These are phyloP conservation scores for Catamblyrhynchus diadema DNA, from an alignment of 2,797 vertebrate genomes.

Conservation along the genomic window DNA sequence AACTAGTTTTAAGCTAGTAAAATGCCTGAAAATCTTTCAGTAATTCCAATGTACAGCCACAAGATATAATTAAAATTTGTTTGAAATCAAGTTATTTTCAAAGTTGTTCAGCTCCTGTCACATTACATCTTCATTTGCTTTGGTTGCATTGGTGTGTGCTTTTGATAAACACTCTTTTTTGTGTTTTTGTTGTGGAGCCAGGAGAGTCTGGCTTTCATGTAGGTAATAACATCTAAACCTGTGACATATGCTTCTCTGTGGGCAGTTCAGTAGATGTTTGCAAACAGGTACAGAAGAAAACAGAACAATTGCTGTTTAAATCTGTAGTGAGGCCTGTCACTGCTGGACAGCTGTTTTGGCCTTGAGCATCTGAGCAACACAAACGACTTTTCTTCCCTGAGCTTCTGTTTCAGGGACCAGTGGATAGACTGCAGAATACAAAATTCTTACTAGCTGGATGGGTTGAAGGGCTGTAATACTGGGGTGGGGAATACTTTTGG, in stretches of 20 bases:
- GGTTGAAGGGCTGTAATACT: neutral
- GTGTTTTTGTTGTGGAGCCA: neutral
- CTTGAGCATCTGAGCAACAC: neutral
- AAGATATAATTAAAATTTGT: neutral
- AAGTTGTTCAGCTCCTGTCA: neutral
- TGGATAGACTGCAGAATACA: neutral
- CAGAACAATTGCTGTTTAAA: neutral
- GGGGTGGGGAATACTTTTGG: neutral
- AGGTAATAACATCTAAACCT: neutral
- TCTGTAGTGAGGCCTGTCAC: neutral
- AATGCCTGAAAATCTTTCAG: neutral
- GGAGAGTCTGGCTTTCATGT: neutral
- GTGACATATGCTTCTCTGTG: neutral
- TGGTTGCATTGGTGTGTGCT: neutral
- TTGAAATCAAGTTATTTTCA: neutral
- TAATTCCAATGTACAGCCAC: neutral
- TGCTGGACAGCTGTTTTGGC: neutral
- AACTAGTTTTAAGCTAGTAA: neutral
- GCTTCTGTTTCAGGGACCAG: neutral
- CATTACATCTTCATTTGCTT: neutral
- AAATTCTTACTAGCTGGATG: neutral
- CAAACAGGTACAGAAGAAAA: neutral
- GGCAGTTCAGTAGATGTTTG: neutral
- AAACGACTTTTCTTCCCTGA: neutral
- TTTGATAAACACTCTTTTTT: neutral